phyloP scores from a whole-genome alignment of 92 coral and sea anemone species.

The Epizoanthus illoricatus region DNA sequence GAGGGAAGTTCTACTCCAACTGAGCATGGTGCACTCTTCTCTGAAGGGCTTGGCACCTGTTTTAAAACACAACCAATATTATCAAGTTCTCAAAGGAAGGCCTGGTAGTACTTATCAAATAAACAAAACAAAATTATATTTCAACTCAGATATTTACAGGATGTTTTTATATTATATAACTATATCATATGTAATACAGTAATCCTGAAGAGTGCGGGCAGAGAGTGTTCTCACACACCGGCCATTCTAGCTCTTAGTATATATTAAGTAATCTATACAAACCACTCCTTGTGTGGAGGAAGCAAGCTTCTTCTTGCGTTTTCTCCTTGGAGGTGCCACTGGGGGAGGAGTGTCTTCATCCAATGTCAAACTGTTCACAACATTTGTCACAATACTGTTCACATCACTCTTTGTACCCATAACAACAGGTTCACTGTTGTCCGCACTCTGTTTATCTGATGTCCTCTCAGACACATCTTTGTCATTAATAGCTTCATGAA shows the following conservation, averaged over 20 bases:
- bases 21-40: constrained; percentile 5
- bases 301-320: constrained; percentile 75
- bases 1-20: constrained; percentile 1
- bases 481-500: neutral
- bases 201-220: no score
- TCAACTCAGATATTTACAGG: no score
- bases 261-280: neutral
- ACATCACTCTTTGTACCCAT: constrained; percentile 21
- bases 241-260: no score
- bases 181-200: no score
- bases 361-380: constrained; percentile 39
- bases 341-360: constrained; percentile 75
- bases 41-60: neutral
- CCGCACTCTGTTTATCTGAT: neutral
- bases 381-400: constrained; percentile 39
- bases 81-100: no score
- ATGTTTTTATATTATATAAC: no score
- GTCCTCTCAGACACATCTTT: neutral
- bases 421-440: neutral
- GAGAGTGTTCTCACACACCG: no score
- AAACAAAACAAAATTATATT: no score
- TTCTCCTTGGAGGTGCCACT: constrained; percentile 96
- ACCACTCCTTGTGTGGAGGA: constrained; percentile 36
- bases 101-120: no score
- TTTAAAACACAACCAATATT: no score